These are phyloP conservation scores for Grantiella picta DNA, from an alignment of 2,113 vertebrate species.

Conservation along the genomic window DNA sequence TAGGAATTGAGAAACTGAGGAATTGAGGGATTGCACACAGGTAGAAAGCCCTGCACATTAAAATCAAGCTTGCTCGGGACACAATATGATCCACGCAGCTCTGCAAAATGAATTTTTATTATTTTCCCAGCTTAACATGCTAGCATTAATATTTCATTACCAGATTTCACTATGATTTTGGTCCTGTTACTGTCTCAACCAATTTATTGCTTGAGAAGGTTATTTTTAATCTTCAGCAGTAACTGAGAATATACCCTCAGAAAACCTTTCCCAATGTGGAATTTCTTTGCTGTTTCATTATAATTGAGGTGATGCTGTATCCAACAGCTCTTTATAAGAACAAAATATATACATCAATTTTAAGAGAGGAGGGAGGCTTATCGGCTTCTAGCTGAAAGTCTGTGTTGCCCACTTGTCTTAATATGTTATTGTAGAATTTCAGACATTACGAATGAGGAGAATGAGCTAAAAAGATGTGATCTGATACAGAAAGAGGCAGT, in stretches of 20 bases:
- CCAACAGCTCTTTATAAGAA: constrained; percentile 22
- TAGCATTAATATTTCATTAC: constrained; percentile 69
- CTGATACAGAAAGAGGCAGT: not conserved
- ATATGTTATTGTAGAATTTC: not conserved
- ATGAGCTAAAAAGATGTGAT: not conserved
- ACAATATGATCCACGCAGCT: not conserved
- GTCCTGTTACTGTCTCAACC: constrained; percentile 62
- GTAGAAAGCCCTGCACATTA: not conserved
- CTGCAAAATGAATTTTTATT: constrained; percentile 60
- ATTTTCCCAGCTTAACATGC: constrained; percentile 45
- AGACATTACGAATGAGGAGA: not conserved
- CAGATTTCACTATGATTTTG: constrained; percentile 63
- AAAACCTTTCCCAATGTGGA: constrained; percentile 51
- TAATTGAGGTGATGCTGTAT: constrained; percentile 27
- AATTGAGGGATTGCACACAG: not conserved
- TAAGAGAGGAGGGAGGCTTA: not conserved
- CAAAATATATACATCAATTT: not conserved
- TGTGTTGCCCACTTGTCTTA: not conserved
- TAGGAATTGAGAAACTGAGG: not conserved
- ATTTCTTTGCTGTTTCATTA: constrained; percentile 23
- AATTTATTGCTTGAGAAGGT: constrained; percentile 65
- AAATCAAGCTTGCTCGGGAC: constrained; percentile 1
- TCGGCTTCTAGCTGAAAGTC: not conserved
- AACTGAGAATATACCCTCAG: constrained; percentile 56
- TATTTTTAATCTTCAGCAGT: constrained; percentile 63